phyloP scores from a whole-genome alignment of 2,113 vertebrate genomes.

The Nyctibius bracteatus region DNA sequence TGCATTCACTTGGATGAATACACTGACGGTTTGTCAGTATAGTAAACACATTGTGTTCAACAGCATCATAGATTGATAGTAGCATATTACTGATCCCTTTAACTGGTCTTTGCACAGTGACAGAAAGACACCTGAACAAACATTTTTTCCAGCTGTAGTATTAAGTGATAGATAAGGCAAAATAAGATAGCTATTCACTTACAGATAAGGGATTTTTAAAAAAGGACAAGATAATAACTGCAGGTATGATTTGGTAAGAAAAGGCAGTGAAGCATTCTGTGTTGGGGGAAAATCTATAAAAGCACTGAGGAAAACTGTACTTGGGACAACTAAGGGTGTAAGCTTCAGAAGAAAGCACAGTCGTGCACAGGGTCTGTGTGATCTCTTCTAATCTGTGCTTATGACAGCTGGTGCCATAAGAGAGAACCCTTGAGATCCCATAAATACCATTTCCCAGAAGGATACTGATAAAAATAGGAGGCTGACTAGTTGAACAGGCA shows the following conservation, averaged over 20 bases:
- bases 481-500: background rate
- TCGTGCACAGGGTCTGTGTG: background rate
- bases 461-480: background rate
- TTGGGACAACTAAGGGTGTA: background rate
- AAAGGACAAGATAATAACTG: background rate
- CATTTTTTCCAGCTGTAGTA: background rate
- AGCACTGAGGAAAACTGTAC: background rate
- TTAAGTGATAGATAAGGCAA: background rate
- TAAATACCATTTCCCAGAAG: background rate
- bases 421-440: background rate
- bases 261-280: background rate
- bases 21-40: background rate
- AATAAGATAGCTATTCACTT: background rate
- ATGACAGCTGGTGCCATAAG: background rate
- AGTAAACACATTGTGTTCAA: background rate
- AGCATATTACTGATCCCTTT: background rate
- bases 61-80: background rate
- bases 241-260: background rate
- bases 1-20: background rate
- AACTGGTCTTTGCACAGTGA: background rate
- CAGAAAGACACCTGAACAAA: conserved; percentile 13
- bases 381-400: background rate
- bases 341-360: background rate
- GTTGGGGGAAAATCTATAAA: background rate
- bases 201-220: background rate